These are phyloP conservation scores for Drosophila infuscata DNA, from an alignment of 2,888 invertebrate species.

Conservation along the genomic window DNA sequence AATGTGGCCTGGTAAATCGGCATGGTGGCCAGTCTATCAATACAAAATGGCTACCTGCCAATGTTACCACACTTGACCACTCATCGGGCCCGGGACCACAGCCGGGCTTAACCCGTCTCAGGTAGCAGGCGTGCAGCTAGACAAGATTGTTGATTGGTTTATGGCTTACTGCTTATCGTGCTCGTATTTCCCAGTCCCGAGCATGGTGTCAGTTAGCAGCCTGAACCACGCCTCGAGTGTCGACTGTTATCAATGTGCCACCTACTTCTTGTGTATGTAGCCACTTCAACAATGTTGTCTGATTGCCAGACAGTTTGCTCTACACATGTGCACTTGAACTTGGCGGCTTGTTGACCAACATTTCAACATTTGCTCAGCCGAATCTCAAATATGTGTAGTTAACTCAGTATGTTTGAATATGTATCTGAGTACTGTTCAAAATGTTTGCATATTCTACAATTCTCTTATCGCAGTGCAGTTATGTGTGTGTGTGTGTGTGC, in stretches of 20 bases:
- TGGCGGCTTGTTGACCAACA: slow-evolving; percentile 7
- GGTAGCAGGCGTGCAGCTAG: slow-evolving; percentile 10
- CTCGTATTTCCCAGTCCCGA: background rate
- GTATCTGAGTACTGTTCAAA: background rate
- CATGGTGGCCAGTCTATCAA: slow-evolving; percentile 4
- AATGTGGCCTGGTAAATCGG: background rate
- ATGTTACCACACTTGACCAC: slow-evolving; percentile 26
- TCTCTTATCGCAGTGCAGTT: background rate
- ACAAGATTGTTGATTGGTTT: slow-evolving; percentile 32
- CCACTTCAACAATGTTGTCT: slow-evolving; percentile 17
- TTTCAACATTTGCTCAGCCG: slow-evolving; percentile 8
- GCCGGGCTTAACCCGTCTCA: slow-evolving; percentile 19
- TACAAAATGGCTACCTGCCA: slow-evolving; percentile 39
- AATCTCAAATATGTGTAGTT: background rate
- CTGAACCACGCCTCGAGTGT: background rate
- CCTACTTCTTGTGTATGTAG: slow-evolving; percentile 4
- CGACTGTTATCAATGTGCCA: slow-evolving; percentile 28
- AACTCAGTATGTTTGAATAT: background rate
- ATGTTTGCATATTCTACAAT: background rate
- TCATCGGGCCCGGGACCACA: background rate
- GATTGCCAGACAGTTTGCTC: slow-evolving; percentile 29
- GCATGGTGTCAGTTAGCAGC: background rate
- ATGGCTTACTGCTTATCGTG: slow-evolving; percentile 8
- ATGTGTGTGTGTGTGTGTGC: background rate
- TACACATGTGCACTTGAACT: slow-evolving; percentile 21